Conservation (phyloP, 2,113 vertebrate genomes). For the Microcebus murinus region DNA sequence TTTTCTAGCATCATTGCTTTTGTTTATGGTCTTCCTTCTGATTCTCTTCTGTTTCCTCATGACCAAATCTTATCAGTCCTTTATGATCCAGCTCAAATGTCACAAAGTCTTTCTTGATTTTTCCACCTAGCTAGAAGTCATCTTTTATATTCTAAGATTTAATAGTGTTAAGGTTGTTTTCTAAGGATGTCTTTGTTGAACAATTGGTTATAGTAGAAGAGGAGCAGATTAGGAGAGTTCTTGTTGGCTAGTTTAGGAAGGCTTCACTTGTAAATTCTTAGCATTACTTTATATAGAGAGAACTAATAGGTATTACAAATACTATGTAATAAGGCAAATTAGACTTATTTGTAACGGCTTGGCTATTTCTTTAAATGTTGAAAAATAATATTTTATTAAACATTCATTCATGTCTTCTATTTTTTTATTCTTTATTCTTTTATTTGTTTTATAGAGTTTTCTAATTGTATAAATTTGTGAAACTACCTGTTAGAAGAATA, state of each 20-base stretch:
- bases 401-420: neutral
- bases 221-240: neutral
- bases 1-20: slow-evolving; percentile 12
- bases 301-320: neutral
- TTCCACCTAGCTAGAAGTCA: neutral
- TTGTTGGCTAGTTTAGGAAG: neutral
- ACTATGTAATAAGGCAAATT: neutral
- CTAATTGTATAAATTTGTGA: neutral
- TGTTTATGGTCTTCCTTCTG: slow-evolving; percentile 10
- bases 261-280: slow-evolving; percentile 10
- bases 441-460: neutral
- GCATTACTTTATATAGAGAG: neutral
- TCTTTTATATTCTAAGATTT: neutral
- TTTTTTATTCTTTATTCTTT: neutral
- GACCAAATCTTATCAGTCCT: neutral
- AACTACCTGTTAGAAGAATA: neutral
- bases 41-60: neutral
- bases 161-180: neutral
- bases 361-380: neutral
- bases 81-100: neutral
- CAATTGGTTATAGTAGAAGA: neutral
- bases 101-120: neutral
- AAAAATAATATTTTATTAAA: neutral
- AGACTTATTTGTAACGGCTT: slow-evolving; percentile 4
- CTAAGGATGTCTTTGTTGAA: neutral